Evolutionary conservation across 2,113 vertebrate species (phyloP).

Genomic region (Leucosticte australis): DNA sequence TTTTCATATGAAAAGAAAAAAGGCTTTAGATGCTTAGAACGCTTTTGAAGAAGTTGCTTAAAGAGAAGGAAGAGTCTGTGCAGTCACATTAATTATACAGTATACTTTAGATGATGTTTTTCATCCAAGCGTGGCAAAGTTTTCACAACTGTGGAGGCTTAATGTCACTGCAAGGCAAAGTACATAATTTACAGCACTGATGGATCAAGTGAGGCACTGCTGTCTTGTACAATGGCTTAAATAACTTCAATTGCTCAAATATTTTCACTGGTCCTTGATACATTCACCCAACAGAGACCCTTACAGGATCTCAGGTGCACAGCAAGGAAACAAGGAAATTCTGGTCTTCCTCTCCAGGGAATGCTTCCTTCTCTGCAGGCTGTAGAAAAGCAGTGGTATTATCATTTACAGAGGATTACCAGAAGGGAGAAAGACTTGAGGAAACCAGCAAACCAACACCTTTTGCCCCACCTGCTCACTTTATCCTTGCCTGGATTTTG

Average conservation of each 20-base stretch:
- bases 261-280: neutral
- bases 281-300: neutral
- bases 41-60: constrained; percentile 42
- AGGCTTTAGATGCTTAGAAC: neutral
- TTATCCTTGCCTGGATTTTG: neutral
- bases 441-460: neutral
- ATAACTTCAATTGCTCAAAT: neutral
- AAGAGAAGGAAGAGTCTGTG: neutral
- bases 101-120: constrained; percentile 3
- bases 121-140: constrained; percentile 26
- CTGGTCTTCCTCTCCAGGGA: neutral
- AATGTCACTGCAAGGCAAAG: constrained; percentile 19
- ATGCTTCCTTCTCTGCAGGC: neutral
- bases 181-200: neutral
- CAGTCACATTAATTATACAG: constrained; percentile 44
- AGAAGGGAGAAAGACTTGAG: neutral
- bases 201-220: neutral
- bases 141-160: constrained; percentile 15
- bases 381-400: neutral
- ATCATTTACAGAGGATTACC: neutral
- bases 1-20: constrained; percentile 14
- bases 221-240: neutral
- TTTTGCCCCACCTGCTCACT: neutral
- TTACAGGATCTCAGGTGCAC: neutral
- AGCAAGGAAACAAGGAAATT: neutral